These are phyloP conservation scores for Lepeophtheirus nordmannii DNA, from an alignment of 2,888 invertebrate genomes.

Conservation along the genomic window DNA sequence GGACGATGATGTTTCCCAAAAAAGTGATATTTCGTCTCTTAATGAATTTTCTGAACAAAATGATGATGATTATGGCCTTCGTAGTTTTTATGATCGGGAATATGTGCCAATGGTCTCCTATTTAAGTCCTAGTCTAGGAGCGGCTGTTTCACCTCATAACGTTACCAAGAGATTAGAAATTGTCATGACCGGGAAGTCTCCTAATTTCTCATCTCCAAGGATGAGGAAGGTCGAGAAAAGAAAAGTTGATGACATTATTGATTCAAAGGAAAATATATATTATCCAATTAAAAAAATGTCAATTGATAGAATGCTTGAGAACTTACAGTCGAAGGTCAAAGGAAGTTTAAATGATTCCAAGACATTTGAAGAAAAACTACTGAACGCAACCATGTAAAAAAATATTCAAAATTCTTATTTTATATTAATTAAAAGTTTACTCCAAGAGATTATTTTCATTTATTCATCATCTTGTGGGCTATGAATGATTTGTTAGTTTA, in stretches of 20 bases:
- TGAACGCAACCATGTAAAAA: background rate
- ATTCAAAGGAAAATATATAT: background rate
- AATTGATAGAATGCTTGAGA: background rate
- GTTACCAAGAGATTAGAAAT: background rate
- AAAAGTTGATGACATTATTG: background rate
- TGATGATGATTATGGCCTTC: background rate
- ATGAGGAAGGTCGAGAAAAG: background rate
- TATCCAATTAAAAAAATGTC: background rate
- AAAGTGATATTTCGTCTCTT: background rate
- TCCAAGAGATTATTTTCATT: too few relatives aligned
- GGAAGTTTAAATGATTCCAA: background rate
- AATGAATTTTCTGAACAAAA: background rate
- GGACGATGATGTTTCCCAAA: background rate
- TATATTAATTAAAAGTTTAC: too few relatives aligned
- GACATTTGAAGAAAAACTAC: background rate
- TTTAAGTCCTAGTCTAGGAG: slow-evolving; percentile 1
- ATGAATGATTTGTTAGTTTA: too few relatives aligned
- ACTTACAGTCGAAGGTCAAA: background rate
- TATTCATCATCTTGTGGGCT: too few relatives aligned
- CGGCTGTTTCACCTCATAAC: background rate
- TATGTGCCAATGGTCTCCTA: background rate
- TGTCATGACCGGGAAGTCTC: background rate
- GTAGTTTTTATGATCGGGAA: background rate
- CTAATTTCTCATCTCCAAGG: background rate
- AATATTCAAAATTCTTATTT: background rate